A percentile compares a stretch with the other conserved stretches of the same genome.
These are phyloP conservation scores for Helicolenus hilgendorfi DNA, from an alignment of 2,797 vertebrate species.

Conservation along the genomic window DNA sequence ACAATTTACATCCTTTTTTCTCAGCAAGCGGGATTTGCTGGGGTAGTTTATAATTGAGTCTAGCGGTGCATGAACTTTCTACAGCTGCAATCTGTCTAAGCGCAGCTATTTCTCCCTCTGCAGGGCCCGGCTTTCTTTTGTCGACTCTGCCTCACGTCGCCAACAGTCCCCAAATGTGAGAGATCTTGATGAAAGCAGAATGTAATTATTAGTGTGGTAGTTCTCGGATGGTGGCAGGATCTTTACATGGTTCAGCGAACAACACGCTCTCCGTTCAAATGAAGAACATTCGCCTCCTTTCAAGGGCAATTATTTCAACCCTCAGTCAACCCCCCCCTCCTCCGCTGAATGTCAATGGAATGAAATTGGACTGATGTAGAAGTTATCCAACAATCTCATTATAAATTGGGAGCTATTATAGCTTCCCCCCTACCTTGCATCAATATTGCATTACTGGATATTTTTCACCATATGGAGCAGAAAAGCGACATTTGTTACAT, in stretches of 20 bases:
- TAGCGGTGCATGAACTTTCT: conserved; percentile 86
- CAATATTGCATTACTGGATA: conserved; percentile 14
- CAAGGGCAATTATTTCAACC: conserved; percentile 85
- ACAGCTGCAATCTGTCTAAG: conserved; percentile 85
- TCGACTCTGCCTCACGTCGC: conserved; percentile 58
- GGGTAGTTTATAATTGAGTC: conserved; percentile 89
- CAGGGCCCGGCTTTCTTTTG: conserved; percentile 72
- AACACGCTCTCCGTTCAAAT: conserved; percentile 69
- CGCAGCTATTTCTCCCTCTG: conserved; percentile 77
- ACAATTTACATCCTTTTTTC: conserved; percentile 82
- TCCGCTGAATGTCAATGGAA: conserved; percentile 66
- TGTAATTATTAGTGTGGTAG: conserved; percentile 87
- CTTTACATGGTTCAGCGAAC: conserved; percentile 85
- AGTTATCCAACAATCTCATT: conserved; percentile 38
- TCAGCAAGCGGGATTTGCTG: conserved; percentile 72
- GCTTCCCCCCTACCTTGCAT: background rate
- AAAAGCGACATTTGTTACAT: conserved; percentile 6
- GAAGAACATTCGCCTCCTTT: conserved; percentile 80
- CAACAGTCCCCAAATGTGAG: conserved; percentile 80
- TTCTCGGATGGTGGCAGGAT: conserved; percentile 75
- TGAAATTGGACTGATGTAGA: conserved; percentile 39
- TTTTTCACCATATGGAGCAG: conserved; percentile 6
- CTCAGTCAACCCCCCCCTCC: conserved; percentile 73
- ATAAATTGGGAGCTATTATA: conserved; percentile 17
- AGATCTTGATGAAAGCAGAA: conserved; percentile 87